Percentiles rank a stretch among this genome's conserved stretches.
Conservation (phyloP, 2,797 vertebrate genomes). For the Molossus alvarezi region DNA sequence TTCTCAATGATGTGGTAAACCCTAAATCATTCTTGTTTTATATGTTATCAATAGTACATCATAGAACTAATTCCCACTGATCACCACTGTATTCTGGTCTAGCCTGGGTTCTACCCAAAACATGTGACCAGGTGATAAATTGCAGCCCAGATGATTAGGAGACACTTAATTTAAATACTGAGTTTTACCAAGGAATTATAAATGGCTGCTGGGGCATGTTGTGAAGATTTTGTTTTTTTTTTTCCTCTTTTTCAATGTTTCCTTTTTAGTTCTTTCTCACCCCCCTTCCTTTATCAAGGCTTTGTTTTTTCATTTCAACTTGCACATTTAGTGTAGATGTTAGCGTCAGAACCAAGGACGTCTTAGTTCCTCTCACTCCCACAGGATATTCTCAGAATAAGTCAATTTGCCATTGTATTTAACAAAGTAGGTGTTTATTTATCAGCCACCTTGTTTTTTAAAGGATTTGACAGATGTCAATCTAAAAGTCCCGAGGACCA, state of each 20-base stretch:
- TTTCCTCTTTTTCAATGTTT: slow-evolving; percentile 36
- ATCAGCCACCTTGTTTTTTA: slow-evolving; percentile 41
- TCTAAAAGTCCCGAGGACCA: slow-evolving; percentile 37
- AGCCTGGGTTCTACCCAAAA: slow-evolving; percentile 49
- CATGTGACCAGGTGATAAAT: slow-evolving; percentile 45
- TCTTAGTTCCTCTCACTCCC: slow-evolving; percentile 42
- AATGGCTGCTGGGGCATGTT: neutral
- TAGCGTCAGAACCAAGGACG: slow-evolving; percentile 26
- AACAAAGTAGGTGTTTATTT: slow-evolving; percentile 65
- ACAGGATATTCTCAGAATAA: slow-evolving; percentile 65
- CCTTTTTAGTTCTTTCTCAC: neutral
- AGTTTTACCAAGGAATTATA: slow-evolving; percentile 55
- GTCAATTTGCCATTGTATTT: slow-evolving; percentile 66
- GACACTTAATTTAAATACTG: slow-evolving; percentile 63
- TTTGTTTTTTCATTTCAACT: slow-evolving; percentile 57
- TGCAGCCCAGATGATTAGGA: slow-evolving; percentile 59
- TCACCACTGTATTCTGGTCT: slow-evolving; percentile 3
- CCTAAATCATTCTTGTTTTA: slow-evolving; percentile 58
- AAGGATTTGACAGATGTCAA: slow-evolving; percentile 39
- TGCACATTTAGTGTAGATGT: slow-evolving; percentile 63
- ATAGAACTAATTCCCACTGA: slow-evolving; percentile 24
- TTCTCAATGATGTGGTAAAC: slow-evolving; percentile 47
- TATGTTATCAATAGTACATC: slow-evolving; percentile 54
- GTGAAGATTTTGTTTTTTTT: neutral
- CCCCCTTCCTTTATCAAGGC: neutral